phyloP scores from a whole-genome alignment of 2,113 vertebrate species.

The Callipepla squamata region DNA sequence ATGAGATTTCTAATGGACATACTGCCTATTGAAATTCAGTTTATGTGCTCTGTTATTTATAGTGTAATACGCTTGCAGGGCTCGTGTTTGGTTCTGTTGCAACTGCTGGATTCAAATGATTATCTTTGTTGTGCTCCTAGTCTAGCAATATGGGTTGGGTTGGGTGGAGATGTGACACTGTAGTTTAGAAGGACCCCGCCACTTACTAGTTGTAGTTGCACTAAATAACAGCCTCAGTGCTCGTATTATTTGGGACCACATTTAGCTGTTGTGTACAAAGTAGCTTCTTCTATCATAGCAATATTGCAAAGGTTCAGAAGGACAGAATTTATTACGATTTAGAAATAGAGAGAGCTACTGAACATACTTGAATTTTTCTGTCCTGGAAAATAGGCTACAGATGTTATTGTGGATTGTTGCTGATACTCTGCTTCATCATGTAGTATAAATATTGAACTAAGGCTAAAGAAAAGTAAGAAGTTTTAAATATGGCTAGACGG shows the following conservation, averaged over 20 bases:
- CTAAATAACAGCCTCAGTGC: not conserved
- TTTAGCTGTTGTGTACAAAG: not conserved
- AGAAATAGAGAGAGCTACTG: not conserved
- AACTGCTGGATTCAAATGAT: not conserved
- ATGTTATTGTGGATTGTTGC: slow-evolving; percentile 15
- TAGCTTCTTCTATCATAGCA: not conserved
- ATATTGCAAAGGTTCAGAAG: not conserved
- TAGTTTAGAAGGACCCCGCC: not conserved
- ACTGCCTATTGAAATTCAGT: not conserved
- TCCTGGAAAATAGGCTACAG: slow-evolving; percentile 30
- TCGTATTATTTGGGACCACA: not conserved
- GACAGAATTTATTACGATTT: not conserved
- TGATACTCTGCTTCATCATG: not conserved
- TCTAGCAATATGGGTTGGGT: not conserved
- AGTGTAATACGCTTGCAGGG: not conserved
- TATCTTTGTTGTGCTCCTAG: not conserved
- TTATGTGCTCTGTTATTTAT: not conserved
- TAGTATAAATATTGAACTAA: slow-evolving; percentile 49
- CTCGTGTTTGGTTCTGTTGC: not conserved
- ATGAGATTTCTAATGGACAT: not conserved
- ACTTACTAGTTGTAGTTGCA: not conserved
- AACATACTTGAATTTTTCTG: not conserved
- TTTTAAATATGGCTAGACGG: slow-evolving; percentile 60
- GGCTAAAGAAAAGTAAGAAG: slow-evolving; percentile 7
- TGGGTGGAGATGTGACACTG: not conserved